Evolutionary conservation across 2,797 vertebrate genomes (phyloP), one percentile per base, ranked within the genome.

Genomic region (Onychomys leucogaster): DNA sequence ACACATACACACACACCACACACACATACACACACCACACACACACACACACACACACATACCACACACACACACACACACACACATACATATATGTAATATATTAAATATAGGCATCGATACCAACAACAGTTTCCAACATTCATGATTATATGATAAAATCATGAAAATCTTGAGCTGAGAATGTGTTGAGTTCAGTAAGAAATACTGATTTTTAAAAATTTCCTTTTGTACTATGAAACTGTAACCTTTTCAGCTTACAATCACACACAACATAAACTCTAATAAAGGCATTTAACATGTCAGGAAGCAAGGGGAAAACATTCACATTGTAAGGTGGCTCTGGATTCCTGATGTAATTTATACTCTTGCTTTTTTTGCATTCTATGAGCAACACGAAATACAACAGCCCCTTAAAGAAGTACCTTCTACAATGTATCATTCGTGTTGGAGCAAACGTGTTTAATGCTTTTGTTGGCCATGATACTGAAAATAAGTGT

Each of bases 401-500:
- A 81, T 34, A 32, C 43, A 83, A 80, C 85, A 88, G 63, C 57
- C 55, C 73, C 94, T 96, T 95, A 96, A 96, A 96, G 92, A 96
- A 96, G 83, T 95, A 43, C 34, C 55, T 84, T 89, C 80, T 92
- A 67, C 57, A 95, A 86, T 84, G 96, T 97, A 97, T 96, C 95
- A 93, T 90, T 96, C 96, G 86, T 77, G 91, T 71, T 52, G 6
- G 77, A 95, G 78, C 83, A 96, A 96, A 95, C 61, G 65, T 23
- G 0, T 95, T 96, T 93, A 97, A 97, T 95, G 95, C 89, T 92
- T 97, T 96, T 97, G 96, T 96, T 97, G 96, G 94, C 77, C 81
- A 80, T 81, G 87, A 91, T 96, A 80, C 93, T 96, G 94, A 97
- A 97, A 97, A 96, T 96, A 86, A 97, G 95, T 86, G 96, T 94